phyloP scores from a whole-genome alignment of 1,140 invertebrate species.

The Lutraria rhynchaena region DNA sequence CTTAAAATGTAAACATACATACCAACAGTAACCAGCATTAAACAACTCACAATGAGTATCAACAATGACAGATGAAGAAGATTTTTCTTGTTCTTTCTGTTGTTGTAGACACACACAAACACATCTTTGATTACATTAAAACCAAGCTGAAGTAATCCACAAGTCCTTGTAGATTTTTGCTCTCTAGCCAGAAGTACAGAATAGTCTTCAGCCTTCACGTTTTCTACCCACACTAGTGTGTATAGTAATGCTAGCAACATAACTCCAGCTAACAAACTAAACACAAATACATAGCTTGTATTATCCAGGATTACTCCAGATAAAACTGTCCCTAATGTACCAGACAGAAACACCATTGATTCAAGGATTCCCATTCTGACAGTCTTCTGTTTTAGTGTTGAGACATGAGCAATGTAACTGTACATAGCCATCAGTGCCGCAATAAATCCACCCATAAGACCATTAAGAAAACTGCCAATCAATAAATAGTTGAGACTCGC shows the following conservation, averaged over 20 bases:
- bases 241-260: slow-evolving; percentile 79
- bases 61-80: slow-evolving; percentile 75
- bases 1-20: slow-evolving; percentile 9
- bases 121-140: slow-evolving; percentile 67
- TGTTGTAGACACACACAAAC: slow-evolving; percentile 75
- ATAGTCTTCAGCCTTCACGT: slow-evolving; percentile 62
- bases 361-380: slow-evolving; percentile 91
- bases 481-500: slow-evolving; percentile 78
- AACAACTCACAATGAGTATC: slow-evolving; percentile 64
- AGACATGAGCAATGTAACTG: slow-evolving; percentile 94
- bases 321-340: slow-evolving; percentile 81
- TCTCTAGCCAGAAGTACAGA: neutral
- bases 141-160: neutral
- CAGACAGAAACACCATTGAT: slow-evolving; percentile 84
- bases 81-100: slow-evolving; percentile 71
- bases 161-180: neutral
- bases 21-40: slow-evolving; percentile 66
- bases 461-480: slow-evolving; percentile 80
- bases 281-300: slow-evolving; percentile 76
- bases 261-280: slow-evolving; percentile 76
- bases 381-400: slow-evolving; percentile 90
- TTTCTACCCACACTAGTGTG: slow-evolving; percentile 77
- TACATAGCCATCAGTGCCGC: slow-evolving; percentile 95
- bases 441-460: slow-evolving; percentile 91
- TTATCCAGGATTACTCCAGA: slow-evolving; percentile 80